A percentile compares a stretch with the other conserved stretches of the same genome.
Conservation (phyloP, 2,888 invertebrate species). For the Torymus aiolomorphi region DNA sequence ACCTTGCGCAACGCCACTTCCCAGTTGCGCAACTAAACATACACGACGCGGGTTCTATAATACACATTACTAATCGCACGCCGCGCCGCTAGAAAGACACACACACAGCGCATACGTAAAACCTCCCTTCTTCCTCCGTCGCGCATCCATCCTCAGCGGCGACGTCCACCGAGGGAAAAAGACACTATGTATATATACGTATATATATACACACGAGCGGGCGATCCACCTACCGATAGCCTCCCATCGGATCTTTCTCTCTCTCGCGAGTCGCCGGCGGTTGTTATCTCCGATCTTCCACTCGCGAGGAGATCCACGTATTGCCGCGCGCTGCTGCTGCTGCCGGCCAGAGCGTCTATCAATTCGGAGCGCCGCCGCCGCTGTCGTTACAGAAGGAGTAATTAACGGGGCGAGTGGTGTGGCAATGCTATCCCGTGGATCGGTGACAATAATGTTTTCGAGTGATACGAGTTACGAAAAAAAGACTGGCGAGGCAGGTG, state of each 20-base stretch:
- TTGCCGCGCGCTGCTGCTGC: not conserved
- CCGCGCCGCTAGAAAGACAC: not conserved
- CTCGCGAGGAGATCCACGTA: slow-evolving; percentile 12
- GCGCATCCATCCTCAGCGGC: slow-evolving; percentile 24
- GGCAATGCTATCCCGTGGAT: no score
- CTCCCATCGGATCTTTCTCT: slow-evolving; percentile 20
- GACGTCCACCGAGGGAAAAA: slow-evolving; percentile 33
- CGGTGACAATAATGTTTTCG: no score
- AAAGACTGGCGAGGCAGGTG: no score
- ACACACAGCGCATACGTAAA: not conserved
- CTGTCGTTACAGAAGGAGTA: no score
- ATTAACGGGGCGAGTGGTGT: no score
- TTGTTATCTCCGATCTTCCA: slow-evolving; percentile 23
- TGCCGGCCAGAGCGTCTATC: slow-evolving; percentile 3
- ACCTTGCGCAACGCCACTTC: not conserved
- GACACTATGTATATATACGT: slow-evolving; percentile 31
- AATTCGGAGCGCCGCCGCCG: no score
- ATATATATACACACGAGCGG: slow-evolving; percentile 32
- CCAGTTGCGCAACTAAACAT: not conserved
- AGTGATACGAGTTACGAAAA: no score
- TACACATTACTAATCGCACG: slow-evolving; percentile 19
- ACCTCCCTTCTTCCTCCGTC: not conserved
- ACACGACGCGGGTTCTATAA: not conserved
- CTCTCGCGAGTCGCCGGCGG: not conserved
- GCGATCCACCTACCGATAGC: slow-evolving; percentile 46